Evolutionary conservation across 2,888 invertebrate species (phyloP), one percentile per base, ranked within the genome.

Genomic region (Creontiades dilutus): DNA sequence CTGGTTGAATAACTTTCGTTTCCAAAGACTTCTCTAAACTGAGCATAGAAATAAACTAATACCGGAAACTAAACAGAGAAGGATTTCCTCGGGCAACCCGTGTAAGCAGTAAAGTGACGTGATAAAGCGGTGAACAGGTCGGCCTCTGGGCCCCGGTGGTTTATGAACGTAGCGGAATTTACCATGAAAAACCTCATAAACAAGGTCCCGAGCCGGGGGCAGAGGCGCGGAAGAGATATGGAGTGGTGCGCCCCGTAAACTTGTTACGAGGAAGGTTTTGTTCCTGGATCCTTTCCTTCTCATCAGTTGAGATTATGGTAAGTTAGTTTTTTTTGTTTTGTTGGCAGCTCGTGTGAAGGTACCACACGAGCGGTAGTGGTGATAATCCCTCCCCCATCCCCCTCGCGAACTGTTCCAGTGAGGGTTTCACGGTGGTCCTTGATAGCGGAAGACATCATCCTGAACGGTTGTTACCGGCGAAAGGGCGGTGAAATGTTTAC

Each of bases 211-310:
- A 68, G 68, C 23, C 23, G 19, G 68, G 57, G 27, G 52, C 19
- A 68, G 68, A 68, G 68, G 68, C 68, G 68, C 9, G 68, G 68
- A 68, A 68, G 68, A 68, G 68, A 68, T 68, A 68, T 68, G 68
- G 23, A 68, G 68, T 68, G 23, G 68, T 68, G 68, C 11, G 68
- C 23, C 23, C 68, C 68, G 23, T 68, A 68, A 68, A 68, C 23
- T 68, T 19, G 68, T 68, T 68, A 68, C 23, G 68, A 23, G 3
- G 68, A 68, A 68, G 68, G 68, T 68, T 68, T 68, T 68, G 68
- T 68, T 23, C 13, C 68, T 23, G 19, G 23, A 68, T 19, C 68
- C 37, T 68, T 68, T 68, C 23, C 68, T 68, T 68, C 68, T 68
- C 68, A 68, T 68, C 68, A 68, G 68, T 68, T 68, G 68, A 68